These are phyloP conservation scores for Pseudopodoces humilis DNA, from an alignment of 2,113 vertebrate genomes.

Conservation along the genomic window DNA sequence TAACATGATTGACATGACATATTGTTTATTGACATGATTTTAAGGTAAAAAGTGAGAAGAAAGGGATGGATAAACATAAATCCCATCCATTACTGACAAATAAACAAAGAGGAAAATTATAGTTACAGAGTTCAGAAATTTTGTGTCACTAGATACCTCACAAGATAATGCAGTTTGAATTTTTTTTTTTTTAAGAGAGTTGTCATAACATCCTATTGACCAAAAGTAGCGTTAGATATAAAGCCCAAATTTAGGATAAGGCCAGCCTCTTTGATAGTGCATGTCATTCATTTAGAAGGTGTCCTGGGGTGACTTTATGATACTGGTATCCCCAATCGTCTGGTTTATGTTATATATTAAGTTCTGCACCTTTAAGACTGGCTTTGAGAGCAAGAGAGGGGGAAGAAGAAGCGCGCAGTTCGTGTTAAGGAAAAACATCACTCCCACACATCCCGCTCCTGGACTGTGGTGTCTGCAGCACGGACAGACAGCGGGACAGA, in stretches of 20 bases:
- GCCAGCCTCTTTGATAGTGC: not conserved
- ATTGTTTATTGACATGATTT: not conserved
- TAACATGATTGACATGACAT: not conserved
- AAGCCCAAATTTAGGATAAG: not conserved
- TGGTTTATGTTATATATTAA: too few species aligned
- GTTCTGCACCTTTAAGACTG: too few species aligned
- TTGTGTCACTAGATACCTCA: not conserved
- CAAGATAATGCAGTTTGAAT: not conserved
- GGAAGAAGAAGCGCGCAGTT: too few species aligned
- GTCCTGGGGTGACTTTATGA: too few species aligned
- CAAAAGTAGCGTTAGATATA: not conserved
- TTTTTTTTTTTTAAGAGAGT: not conserved
- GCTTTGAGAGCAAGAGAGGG: too few species aligned
- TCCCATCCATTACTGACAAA: not conserved
- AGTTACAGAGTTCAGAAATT: not conserved
- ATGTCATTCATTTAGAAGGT: not conserved
- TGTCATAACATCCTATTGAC: not conserved
- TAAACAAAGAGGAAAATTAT: not conserved
- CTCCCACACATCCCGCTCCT: too few species aligned
- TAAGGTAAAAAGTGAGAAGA: not conserved
- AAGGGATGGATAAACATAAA: not conserved
- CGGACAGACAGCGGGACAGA: too few species aligned
- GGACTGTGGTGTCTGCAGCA: too few species aligned
- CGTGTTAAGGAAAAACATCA: too few species aligned
- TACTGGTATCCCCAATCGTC: too few species aligned